Evolutionary conservation across 1,140 invertebrate species (phyloP).

Genomic region (Zaprionus camerounensis): DNA sequence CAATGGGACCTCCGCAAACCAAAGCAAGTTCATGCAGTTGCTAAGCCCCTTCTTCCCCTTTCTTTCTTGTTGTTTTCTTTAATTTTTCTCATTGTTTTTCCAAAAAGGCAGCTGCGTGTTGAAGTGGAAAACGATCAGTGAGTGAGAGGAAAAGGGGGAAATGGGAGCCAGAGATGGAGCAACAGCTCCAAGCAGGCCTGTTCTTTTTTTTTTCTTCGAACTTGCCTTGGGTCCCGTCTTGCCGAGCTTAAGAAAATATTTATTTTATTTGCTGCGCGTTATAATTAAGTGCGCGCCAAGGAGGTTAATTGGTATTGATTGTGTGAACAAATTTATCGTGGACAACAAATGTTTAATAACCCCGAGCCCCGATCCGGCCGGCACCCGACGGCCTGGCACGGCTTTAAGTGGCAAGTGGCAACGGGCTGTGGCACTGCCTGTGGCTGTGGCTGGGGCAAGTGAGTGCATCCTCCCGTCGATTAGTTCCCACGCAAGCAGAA

Average conservation of each 20-base stretch:
- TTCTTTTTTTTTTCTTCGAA: constrained; percentile 10
- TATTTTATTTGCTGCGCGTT: constrained; percentile 49
- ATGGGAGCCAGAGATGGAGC: not conserved
- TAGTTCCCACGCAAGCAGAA: constrained; percentile 43
- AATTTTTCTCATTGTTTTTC: constrained; percentile 46
- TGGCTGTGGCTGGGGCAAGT: constrained; percentile 18
- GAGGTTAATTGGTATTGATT: constrained; percentile 69
- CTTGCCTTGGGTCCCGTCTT: constrained; percentile 23
- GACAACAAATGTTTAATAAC: constrained; percentile 32
- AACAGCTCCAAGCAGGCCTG: constrained; percentile 16
- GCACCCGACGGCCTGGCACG: not conserved
- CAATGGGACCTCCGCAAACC: constrained; percentile 36
- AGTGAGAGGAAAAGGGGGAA: not conserved
- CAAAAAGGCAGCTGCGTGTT: constrained; percentile 57
- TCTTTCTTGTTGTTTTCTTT: constrained; percentile 40
- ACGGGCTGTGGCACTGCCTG: not conserved
- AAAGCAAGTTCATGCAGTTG: not conserved
- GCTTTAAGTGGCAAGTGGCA: constrained; percentile 23
- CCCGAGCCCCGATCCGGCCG: not conserved
- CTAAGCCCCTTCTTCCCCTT: not conserved
- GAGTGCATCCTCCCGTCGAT: constrained; percentile 37
- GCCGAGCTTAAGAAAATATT: constrained; percentile 56
- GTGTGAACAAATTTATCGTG: constrained; percentile 55
- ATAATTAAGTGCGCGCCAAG: constrained; percentile 61
- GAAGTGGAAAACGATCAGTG: constrained; percentile 60